phyloP scores from a whole-genome alignment of 2,888 invertebrate genomes.

The Temnothorax unifasciatus region DNA sequence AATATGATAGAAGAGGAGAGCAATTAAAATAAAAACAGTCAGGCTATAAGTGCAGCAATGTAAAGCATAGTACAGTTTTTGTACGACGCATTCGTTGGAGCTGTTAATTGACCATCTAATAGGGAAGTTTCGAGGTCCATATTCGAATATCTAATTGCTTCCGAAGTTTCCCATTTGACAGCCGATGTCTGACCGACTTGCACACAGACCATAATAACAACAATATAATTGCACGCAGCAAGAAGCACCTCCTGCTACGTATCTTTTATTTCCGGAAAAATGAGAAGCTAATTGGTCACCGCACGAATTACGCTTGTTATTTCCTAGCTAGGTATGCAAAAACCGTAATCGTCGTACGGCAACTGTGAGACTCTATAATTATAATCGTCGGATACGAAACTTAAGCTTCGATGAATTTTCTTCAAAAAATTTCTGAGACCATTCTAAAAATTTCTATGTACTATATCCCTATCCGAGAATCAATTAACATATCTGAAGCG shows the following conservation, averaged over 20 bases:
- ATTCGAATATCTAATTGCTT: conserved; percentile 18
- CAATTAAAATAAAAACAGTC: conserved; percentile 6
- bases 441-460: background rate
- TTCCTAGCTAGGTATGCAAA: background rate
- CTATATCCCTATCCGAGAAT: conserved; percentile 26
- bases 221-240: conserved; percentile 7
- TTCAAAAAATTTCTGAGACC: background rate
- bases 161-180: conserved; percentile 9
- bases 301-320: background rate
- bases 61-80: conserved; percentile 20
- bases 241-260: background rate
- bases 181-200: background rate
- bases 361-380: background rate
- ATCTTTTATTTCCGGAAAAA: conserved; percentile 6
- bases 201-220: background rate
- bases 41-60: conserved; percentile 1
- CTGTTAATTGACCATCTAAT: conserved; percentile 44
- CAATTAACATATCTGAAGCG: conserved; percentile 33
- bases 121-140: conserved; percentile 30
- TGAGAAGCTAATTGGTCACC: background rate
- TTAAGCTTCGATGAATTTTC: background rate
- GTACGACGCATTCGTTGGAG: conserved; percentile 7
- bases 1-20: background rate
- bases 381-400: conserved; percentile 16
- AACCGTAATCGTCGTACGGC: background rate